Base-by-base conservation (phyloP, 2,113 vertebrate genomes). In the Pristiophorus japonicus region DNA sequence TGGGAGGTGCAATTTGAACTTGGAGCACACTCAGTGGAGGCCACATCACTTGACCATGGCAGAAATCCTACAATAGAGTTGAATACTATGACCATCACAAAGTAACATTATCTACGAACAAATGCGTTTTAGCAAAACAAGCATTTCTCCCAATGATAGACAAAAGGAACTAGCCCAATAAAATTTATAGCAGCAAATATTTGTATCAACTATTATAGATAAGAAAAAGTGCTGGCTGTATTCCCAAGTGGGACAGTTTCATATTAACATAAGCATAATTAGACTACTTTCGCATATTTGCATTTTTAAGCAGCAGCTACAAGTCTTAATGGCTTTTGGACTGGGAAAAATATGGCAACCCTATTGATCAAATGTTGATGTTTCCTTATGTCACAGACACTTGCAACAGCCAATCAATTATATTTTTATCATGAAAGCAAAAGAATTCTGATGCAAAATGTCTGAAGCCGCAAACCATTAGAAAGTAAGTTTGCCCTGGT, bases 11-110 rank as follows among this genome's bases (percentile, higher is more conserved):
- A 47, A 98, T 96, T 96, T 98, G 98, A n/a, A 99, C 98, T 97
- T 99, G 99, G 96, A 99, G 97, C 38, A 98, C 97, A 95, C 97
- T 98, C 97, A 99, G 97, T 0, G 99, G 99, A 0, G 99, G 99
- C 99, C 99, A 99, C 99, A 99, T 99, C 96, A 99, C 99, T 96
- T 99, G 99, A 47, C 99, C 99, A 0, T 99, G 99, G 96, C 99
- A 99, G 98, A 99, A 99, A 96, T 99, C 99, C 99, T 99, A 96
- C 87, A 96, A 96, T 0, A 95, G 4, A n/a, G 66, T 91, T 11
- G 34, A 96, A 42, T 11, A 85, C 63, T 38, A 0, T 62, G 27
- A 55, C 45, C 24, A 22, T 66, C 24, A 92, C n/a, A 81, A 45
- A 42, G 47, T 10, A 84, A 70, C 73, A 66, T 30, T 38, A 94